Conservation (phyloP, 2,888 invertebrate species). For the Ommatoiulus sabulosus region DNA sequence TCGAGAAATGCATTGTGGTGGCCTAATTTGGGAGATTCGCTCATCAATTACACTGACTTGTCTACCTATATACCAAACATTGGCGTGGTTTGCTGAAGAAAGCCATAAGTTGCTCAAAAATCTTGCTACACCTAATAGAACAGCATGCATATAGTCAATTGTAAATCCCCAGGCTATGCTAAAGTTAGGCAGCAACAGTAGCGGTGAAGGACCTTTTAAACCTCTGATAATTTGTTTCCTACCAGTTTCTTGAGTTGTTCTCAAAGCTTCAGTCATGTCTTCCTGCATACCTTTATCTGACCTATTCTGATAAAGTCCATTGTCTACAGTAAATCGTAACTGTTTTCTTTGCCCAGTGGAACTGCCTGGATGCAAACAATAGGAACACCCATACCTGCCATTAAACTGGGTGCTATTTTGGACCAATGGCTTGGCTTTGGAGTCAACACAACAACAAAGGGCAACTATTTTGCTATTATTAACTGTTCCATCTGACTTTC, state of each 20-base stretch:
- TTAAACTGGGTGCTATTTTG: neutral
- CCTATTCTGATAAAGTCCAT: neutral
- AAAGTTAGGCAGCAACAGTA: neutral
- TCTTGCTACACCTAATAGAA: conserved; percentile 32
- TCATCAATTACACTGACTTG: neutral
- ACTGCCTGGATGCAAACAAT: neutral
- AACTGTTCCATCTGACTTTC: neutral
- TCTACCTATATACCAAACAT: neutral
- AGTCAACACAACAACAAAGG: neutral
- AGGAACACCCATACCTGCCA: neutral
- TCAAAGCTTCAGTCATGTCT: neutral
- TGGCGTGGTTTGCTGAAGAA: neutral
- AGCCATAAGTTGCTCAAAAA: neutral
- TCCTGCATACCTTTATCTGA: neutral
- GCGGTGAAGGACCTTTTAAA: neutral
- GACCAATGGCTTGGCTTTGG: neutral
- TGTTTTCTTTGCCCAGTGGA: neutral
- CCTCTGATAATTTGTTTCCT: neutral
- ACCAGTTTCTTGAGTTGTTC: neutral
- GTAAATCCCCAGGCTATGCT: neutral
- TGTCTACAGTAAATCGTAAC: neutral
- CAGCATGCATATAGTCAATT: neutral
- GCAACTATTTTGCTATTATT: conserved; percentile 11
- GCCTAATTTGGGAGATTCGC: neutral
- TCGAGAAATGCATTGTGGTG: neutral